A percentile compares a stretch with the other conserved stretches of the same genome.
phyloP scores from a whole-genome alignment of 2,888 invertebrate species.

The Pyrrhosoma nymphula region DNA sequence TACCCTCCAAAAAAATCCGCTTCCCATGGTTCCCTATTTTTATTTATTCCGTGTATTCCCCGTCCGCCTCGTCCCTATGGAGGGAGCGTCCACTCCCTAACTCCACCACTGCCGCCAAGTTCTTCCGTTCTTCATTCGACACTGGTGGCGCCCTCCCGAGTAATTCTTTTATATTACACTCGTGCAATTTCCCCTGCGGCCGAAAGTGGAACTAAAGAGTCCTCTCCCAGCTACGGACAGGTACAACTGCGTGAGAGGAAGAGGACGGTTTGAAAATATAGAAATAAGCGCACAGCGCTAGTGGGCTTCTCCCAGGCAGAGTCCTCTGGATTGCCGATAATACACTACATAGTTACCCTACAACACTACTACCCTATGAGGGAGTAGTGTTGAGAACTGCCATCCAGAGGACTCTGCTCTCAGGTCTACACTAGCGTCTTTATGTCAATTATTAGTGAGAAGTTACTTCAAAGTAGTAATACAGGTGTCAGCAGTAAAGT shows the following conservation, averaged over 20 bases:
- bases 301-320: no score
- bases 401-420: no score
- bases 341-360: no score
- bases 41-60: not conserved
- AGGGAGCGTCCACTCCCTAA: not conserved
- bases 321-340: no score
- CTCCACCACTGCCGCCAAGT: not conserved
- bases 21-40: not conserved
- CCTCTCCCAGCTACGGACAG: not conserved
- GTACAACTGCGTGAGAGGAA: not conserved
- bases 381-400: no score
- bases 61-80: not conserved
- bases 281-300: not conserved
- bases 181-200: slow-evolving; percentile 1
- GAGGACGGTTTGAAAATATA: not conserved
- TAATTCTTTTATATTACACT: not conserved
- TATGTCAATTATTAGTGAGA: no score
- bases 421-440: no score
- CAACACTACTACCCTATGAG: no score
- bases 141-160: not conserved
- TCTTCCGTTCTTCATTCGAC: not conserved
- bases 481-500: no score
- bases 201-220: not conserved
- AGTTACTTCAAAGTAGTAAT: no score
- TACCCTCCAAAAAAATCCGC: not conserved